Evolutionary conservation across 1,140 invertebrate genomes (phyloP), one percentile per base, ranked within the genome.

Genomic region (Polyergus mexicanus): DNA sequence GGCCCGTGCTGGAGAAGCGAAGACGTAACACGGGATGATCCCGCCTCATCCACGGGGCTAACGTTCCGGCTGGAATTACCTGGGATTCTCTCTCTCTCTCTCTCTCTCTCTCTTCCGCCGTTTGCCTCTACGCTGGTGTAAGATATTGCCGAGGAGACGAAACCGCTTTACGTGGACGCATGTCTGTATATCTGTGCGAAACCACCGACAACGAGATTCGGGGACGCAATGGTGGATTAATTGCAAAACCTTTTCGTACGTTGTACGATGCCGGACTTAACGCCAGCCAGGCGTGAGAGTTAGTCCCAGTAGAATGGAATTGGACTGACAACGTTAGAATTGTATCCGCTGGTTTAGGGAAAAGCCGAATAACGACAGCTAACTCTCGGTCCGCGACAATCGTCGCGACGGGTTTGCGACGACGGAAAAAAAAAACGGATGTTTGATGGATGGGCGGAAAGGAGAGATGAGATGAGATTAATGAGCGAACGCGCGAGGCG

Each of bases 31-130:
- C 44, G 54, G 72, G 71, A 65, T 56, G 19, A 83, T 63, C 25
- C 28, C 54, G 63, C 65, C 56, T 85, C 81, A 77, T 71, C 72
- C 44, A 32, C 44, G 58, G 16, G 35, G 32, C 69, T 63, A 68
- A 85, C 86, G 58, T 77, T 87, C 60, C 51, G 44, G n/a, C 84
- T 41, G 74, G 68, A 56, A 87, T 89, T 85, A 80, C 28, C 38
- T 28, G 58, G 22, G 32, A 60, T 38, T 60, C 35, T 60, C 47
- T 19, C 47, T 16, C 13, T 19, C 47, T 51, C 13, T 19, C n/a
- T 60, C 35, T 60, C 47, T 19, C 47, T 16, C 13, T 19, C 47
- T 51, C 13, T 19, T 51, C 13, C 3, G 16, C 47, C 47, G 47
- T 65, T 77, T 58, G 60, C n/a, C 11, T 41, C 10, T 63, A 22